Evolutionary conservation across 2,113 vertebrate genomes (phyloP).

Genomic region (Panthera tigris): DNA sequence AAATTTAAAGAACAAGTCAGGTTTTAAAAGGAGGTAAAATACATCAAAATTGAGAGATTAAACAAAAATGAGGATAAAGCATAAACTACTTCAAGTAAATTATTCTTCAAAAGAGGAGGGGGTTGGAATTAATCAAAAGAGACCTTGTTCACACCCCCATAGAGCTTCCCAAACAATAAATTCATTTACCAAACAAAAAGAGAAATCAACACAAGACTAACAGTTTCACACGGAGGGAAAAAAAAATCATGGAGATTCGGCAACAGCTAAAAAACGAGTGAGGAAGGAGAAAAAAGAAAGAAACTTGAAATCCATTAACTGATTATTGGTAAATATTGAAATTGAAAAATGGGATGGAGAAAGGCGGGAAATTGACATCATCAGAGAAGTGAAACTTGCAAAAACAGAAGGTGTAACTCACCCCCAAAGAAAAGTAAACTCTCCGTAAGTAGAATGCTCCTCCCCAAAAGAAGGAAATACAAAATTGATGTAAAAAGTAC

Average conservation of each 20-base stretch:
- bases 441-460: not conserved
- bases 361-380: not conserved
- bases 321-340: slow-evolving; percentile 28
- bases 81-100: slow-evolving; percentile 23
- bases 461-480: not conserved
- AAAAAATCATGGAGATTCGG: not conserved
- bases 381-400: slow-evolving; percentile 33
- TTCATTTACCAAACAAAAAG: slow-evolving; percentile 64
- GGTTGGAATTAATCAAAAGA: not conserved
- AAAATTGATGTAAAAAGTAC: not conserved
- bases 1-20: not conserved
- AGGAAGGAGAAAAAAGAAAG: not conserved
- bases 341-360: not conserved
- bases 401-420: not conserved
- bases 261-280: slow-evolving; percentile 12
- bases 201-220: slow-evolving; percentile 43
- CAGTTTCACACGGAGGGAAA: not conserved
- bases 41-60: slow-evolving; percentile 1
- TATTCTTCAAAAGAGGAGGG: not conserved
- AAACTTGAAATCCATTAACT: not conserved
- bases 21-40: slow-evolving; percentile 16
- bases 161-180: slow-evolving; percentile 58
- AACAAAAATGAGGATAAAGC: slow-evolving; percentile 15
- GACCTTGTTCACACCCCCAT: not conserved
- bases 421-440: slow-evolving; percentile 49